phyloP scores from a whole-genome alignment of 1,140 invertebrate species.

The Drosophila subobscura region DNA sequence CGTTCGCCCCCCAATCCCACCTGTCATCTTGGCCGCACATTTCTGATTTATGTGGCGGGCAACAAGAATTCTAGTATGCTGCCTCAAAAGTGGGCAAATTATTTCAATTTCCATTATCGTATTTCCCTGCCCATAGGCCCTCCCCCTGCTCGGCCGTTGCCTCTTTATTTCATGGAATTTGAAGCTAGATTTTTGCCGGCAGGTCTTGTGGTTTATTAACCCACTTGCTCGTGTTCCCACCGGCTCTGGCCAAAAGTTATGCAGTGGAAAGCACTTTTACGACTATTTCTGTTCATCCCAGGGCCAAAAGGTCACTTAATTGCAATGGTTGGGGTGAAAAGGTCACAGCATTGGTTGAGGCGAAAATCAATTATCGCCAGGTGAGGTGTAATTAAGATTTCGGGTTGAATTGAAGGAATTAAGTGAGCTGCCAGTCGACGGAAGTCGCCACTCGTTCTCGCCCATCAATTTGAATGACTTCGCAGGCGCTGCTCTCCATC shows the following conservation, averaged over 20 bases:
- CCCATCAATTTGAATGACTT: too few relatives aligned
- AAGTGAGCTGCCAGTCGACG: not conserved
- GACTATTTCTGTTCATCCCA: constrained; percentile 4
- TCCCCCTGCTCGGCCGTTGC: constrained; percentile 1
- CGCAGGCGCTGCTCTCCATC: too few relatives aligned
- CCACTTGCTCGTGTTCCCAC: constrained; percentile 50
- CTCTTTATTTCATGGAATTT: constrained; percentile 57
- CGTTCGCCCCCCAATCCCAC: constrained; percentile 7
- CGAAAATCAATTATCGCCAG: constrained; percentile 17
- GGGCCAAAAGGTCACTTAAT: constrained; percentile 9
- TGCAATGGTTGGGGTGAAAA: not conserved
- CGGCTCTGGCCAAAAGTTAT: constrained; percentile 17
- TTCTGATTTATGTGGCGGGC: constrained; percentile 73
- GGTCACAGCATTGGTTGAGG: not conserved
- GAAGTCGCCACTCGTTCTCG: not conserved
- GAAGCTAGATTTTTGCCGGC: constrained; percentile 38
- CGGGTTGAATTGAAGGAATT: not conserved
- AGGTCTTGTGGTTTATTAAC: constrained; percentile 70
- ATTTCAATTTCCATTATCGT: constrained; percentile 81
- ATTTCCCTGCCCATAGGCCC: constrained; percentile 50
- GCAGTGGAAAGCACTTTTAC: constrained; percentile 1
- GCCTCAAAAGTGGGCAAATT: constrained; percentile 74
- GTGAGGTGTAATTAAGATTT: constrained; percentile 11
- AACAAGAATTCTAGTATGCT: constrained; percentile 37
- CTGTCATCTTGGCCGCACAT: constrained; percentile 69